phyloP scores from a whole-genome alignment of 2,797 vertebrate genomes.

The Microctenopoma lineatum region DNA sequence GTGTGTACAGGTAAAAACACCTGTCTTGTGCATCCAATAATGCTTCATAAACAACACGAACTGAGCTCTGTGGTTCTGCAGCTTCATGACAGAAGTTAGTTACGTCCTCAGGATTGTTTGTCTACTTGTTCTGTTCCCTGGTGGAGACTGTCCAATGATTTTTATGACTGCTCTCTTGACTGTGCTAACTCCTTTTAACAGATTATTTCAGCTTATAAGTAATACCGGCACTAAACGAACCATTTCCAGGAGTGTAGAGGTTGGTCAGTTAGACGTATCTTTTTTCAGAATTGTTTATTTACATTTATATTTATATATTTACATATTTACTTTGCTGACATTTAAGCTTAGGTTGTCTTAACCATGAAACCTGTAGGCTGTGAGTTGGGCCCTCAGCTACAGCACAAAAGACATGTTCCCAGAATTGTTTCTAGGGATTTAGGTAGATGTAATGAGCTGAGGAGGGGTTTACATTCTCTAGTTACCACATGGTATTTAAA shows the following conservation, averaged over 20 bases:
- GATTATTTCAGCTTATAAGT: not conserved
- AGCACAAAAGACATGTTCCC: not conserved
- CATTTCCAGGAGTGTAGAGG: not conserved
- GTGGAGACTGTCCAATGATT: not conserved
- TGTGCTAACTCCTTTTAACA: not conserved
- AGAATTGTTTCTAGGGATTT: conserved; percentile 6
- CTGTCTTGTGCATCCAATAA: conserved; percentile 2
- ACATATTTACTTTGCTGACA: not conserved
- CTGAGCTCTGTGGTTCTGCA: not conserved
- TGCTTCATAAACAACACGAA: conserved; percentile 6
- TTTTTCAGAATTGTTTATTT: not conserved
- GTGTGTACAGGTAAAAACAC: conserved; percentile 5
- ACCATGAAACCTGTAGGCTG: not conserved
- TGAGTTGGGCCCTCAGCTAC: not conserved
- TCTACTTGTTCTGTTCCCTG: not conserved
- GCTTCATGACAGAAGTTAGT: not conserved
- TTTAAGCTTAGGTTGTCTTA: not conserved
- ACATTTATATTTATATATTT: too few species aligned
- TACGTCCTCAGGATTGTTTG: not conserved
- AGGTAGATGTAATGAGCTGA: conserved; percentile 6
- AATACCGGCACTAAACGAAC: too few species aligned
- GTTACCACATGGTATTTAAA: not conserved
- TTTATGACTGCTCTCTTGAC: not conserved
- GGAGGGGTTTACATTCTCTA: conserved; percentile 8
- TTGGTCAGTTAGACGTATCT: not conserved